phyloP scores from a whole-genome alignment of 2,888 invertebrate species.

The Torymus aiolomorphi region DNA sequence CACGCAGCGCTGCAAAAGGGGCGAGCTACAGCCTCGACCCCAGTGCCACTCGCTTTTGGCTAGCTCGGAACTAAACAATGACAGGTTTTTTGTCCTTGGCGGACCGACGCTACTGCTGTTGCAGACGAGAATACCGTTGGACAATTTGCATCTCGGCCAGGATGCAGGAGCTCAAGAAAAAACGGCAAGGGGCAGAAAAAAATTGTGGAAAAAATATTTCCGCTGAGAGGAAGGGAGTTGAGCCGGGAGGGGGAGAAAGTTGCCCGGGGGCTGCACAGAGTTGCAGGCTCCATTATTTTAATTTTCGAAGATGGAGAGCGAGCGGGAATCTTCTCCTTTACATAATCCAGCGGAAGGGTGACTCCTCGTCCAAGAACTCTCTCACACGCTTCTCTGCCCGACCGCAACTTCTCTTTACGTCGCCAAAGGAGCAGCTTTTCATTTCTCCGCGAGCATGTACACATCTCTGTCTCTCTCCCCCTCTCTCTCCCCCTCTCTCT shows the following conservation, averaged over 20 bases:
- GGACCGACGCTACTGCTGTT: constrained; percentile 33
- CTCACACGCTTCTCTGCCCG: constrained; percentile 44
- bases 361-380: constrained; percentile 48
- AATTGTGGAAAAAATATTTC: constrained; percentile 55
- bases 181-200: constrained; percentile 42
- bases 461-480: too few species aligned
- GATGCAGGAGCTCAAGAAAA: constrained; percentile 6
- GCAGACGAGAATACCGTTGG: constrained; percentile 57
- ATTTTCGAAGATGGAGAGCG: constrained; percentile 39
- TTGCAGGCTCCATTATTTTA: constrained; percentile 45
- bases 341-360: constrained; percentile 59
- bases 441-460: too few species aligned
- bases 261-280: neutral
- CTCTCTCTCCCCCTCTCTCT: too few species aligned
- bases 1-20: constrained; percentile 19
- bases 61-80: constrained; percentile 55
- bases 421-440: too few species aligned
- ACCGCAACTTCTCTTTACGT: too few species aligned
- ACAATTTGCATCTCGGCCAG: constrained; percentile 54
- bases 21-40: constrained; percentile 48
- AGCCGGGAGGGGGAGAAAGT: neutral
- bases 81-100: constrained; percentile 60
- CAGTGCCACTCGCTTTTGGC: constrained; percentile 50
- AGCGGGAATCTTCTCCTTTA: constrained; percentile 58
- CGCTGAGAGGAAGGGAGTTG: neutral